Evolutionary conservation across 2,113 vertebrate species (phyloP).

Genomic region (Puffinus mauretanicus): DNA sequence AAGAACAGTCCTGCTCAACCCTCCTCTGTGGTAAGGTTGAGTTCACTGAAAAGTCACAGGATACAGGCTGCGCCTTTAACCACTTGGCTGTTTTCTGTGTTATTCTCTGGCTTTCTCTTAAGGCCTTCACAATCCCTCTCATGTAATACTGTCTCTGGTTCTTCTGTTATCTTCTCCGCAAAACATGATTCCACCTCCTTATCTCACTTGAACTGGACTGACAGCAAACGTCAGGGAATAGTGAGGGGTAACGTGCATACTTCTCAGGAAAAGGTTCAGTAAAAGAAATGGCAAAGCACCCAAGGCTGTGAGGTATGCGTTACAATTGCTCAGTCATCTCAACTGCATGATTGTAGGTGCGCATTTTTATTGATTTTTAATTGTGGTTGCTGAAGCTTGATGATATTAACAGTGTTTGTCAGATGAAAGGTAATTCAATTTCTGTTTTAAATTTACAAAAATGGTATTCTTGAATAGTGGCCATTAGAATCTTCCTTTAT

Average conservation of each 20-base stretch:
- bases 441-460: background rate
- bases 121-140: background rate
- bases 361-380: background rate
- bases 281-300: too few relatives aligned
- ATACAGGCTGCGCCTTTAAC: background rate
- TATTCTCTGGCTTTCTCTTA: background rate
- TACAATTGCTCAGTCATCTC: background rate
- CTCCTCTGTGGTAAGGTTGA: background rate
- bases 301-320: background rate
- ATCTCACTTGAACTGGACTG: background rate
- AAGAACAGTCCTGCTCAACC: background rate
- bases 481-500: background rate
- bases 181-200: background rate
- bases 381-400: background rate
- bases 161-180: background rate
- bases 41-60: too few relatives aligned
- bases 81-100: background rate
- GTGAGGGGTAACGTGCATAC: rapidly evolving
- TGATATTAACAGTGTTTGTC: background rate
- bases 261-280: background rate
- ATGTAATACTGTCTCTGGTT: background rate
- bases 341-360: background rate
- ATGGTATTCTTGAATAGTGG: background rate
- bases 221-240: background rate
- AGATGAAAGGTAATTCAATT: background rate